A percentile compares a stretch with the other conserved stretches of the same genome.
Conservation (phyloP, 1,140 invertebrate species). For the Eupristina koningsbergeri region DNA sequence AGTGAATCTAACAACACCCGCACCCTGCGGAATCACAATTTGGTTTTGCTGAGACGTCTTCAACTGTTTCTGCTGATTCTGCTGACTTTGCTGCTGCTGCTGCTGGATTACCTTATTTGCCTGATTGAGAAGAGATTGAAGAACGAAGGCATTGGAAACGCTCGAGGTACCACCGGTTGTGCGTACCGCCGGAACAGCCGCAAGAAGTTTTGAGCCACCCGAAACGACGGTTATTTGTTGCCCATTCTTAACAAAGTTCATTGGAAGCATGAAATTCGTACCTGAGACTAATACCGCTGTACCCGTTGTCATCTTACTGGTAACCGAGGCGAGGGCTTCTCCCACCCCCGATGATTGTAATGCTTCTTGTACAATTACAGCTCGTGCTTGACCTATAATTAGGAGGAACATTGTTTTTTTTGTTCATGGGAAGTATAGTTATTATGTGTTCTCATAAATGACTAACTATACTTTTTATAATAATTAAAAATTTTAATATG, state of each 20-base stretch:
- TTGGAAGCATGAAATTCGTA: conserved; percentile 79
- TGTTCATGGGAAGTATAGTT: too few relatives aligned
- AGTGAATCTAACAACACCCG: conserved; percentile 55
- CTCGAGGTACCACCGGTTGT: conserved; percentile 59
- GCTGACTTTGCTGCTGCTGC: conserved; percentile 58
- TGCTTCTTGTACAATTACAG: conserved; percentile 73
- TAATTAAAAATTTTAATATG: too few relatives aligned
- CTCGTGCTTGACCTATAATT: conserved; percentile 62
- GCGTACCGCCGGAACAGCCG: conserved; percentile 76
- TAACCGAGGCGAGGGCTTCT: conserved; percentile 71
- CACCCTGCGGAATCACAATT: conserved; percentile 52
- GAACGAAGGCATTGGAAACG: conserved; percentile 69
- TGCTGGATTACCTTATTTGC: conserved; percentile 72
- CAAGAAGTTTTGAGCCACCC: conserved; percentile 78
- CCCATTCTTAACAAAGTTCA: conserved; percentile 80
- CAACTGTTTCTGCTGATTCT: conserved; percentile 46
- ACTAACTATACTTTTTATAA: too few relatives aligned
- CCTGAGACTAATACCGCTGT: conserved; percentile 79
- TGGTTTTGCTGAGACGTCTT: conserved; percentile 32
- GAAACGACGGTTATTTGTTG: conserved; percentile 82
- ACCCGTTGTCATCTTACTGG: conserved; percentile 67
- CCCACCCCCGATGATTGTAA: conserved; percentile 69
- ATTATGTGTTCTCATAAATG: too few relatives aligned
- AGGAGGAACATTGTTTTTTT: neutral
- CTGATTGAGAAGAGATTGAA: conserved; percentile 75